Evolutionary conservation across 1,140 invertebrate species (phyloP).

Genomic region (Brachionus manjavacas): DNA sequence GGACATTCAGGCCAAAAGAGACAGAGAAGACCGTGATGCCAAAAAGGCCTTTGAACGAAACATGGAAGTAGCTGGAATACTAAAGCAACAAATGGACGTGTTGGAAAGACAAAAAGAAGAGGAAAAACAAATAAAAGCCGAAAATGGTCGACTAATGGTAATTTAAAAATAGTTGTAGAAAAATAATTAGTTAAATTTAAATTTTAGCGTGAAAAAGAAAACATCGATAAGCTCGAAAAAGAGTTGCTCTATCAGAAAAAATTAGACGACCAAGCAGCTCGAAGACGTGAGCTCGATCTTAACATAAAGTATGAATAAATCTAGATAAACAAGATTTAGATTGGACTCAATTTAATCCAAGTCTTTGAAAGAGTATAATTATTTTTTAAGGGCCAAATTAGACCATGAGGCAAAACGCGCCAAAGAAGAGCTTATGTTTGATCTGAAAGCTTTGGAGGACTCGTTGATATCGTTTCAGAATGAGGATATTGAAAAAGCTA

Average conservation of each 20-base stretch:
- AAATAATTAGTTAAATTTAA: background rate
- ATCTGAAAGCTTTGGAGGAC: conserved; percentile 36
- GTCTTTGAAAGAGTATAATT: background rate
- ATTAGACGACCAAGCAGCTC: conserved; percentile 19
- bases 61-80: background rate
- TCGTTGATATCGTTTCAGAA: conserved; percentile 21
- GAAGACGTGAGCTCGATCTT: conserved; percentile 32
- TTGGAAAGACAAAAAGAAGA: conserved; percentile 39
- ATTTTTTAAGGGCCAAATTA: conserved; percentile 26
- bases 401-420: background rate
- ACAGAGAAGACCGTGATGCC: conserved; percentile 28
- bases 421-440: conserved; percentile 39
- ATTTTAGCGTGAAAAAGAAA: conserved; percentile 26
- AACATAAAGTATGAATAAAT: background rate
- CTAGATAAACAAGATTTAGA: background rate
- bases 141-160: conserved; percentile 29
- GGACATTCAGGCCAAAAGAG: conserved; percentile 41
- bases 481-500: conserved; percentile 29
- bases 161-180: background rate
- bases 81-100: conserved; percentile 30
- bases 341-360: background rate
- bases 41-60: background rate
- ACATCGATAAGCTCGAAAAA: conserved; percentile 36
- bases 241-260: conserved; percentile 23
- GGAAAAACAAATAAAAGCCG: conserved; percentile 19